Percentiles rank a stretch among this genome's conserved stretches.
Conservation (phyloP, 2,113 vertebrate species). For the Hyla sarda region DNA sequence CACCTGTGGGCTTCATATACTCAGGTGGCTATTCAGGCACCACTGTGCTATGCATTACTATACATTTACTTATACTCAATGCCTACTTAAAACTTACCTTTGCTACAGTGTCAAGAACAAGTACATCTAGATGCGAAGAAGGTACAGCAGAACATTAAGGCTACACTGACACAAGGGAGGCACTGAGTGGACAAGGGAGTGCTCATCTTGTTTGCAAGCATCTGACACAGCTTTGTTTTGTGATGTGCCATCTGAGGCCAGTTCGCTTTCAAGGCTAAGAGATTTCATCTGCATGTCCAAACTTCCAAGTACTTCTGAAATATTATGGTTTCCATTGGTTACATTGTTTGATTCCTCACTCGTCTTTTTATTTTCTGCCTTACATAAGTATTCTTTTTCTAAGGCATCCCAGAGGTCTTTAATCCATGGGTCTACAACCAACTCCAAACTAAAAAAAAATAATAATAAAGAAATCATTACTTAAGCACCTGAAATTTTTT, state of each 20-base stretch:
- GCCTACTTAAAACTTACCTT: constrained; percentile 72
- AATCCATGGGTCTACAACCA: constrained; percentile 95
- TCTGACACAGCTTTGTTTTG: constrained; percentile 40
- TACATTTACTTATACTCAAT: no score
- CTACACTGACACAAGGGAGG: constrained; percentile 79
- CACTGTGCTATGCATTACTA: no score
- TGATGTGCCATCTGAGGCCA: constrained; percentile 35
- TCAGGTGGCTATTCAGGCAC: no score
- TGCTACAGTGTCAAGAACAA: constrained; percentile 69
- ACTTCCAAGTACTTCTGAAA: not conserved
- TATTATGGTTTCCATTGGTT: constrained; percentile 3
- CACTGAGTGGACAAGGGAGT: constrained; percentile 78
- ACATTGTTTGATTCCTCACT: not conserved
- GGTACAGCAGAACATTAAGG: constrained; percentile 84
- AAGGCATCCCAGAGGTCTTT: constrained; percentile 90
- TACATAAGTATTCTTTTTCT: constrained; percentile 68
- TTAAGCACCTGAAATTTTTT: not conserved
- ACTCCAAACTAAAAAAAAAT: constrained; percentile 78
- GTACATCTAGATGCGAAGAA: constrained; percentile 78
- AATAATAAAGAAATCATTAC: not conserved
- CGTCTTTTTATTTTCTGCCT: constrained; percentile 65
- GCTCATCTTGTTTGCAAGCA: constrained; percentile 48
- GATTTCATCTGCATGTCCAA: constrained; percentile 71
- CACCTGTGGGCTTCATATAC: no score
- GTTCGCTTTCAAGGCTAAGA: constrained; percentile 73